Evolutionary conservation across 2,888 invertebrate species (phyloP), one percentile per base, ranked within the genome.

Genomic region (Ennomos erosarius): DNA sequence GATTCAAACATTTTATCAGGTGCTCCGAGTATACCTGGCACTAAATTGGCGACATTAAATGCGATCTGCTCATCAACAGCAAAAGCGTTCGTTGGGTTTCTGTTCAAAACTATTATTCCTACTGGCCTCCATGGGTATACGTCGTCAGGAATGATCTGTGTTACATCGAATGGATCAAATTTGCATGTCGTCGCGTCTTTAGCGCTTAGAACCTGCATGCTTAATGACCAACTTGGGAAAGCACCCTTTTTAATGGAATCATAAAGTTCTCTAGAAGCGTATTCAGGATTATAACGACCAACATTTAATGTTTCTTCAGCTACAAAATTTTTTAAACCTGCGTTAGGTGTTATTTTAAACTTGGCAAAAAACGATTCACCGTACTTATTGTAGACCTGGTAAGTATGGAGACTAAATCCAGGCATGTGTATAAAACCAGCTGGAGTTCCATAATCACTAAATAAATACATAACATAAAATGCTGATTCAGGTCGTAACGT

Each of bases 381-480:
- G 6, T 94, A 85, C 11, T 89, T 92, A 83, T 98, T 98, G 10
- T 97, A 94, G 58, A 98, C 87, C 83, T 98, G 97, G 83, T 96
- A 98, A 0, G 98, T 97, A 80, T 98, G 98, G 0, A 97, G 96
- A 6, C 97, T 97, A 75, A 97, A 98, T 12, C 98, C 98, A 73
- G 98, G 96, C 98, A 98, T 98, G 83, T 96, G 95, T 34, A 98
- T 94, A 84, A 95, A 96, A 5, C 98, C 98, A n/a, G n/a, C n/a
- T n/a, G n/a, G n/a, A n/a, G n/a, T n/a, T n/a, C n/a, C n/a, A n/a
- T n/a, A n/a, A n/a, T n/a, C n/a, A n/a, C n/a, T n/a, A n/a, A n/a
- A n/a, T n/a, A 98, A 65, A 98, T 89, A 82, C 98, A 94, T 85
- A 96, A 90, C 44, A 95, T 93, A 83, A 98, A 97, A 81, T 98